phyloP scores from a whole-genome alignment of 2,888 invertebrate genomes.

The Drosophila nr. medialis region DNA sequence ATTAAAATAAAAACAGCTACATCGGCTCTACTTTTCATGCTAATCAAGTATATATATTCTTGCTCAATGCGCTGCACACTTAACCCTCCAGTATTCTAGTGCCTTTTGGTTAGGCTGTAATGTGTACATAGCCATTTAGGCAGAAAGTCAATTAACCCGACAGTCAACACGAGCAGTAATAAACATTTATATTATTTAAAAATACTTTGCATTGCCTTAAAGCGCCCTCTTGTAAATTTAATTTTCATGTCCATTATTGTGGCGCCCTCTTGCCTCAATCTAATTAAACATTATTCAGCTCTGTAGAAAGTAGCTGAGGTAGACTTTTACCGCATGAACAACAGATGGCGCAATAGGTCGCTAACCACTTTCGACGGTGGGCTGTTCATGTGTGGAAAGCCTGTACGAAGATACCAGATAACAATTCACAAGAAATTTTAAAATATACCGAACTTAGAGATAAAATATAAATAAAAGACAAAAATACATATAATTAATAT shows the following conservation, averaged over 20 bases:
- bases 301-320: neutral
- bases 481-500: neutral
- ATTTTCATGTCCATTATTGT: neutral
- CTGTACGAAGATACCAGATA: neutral
- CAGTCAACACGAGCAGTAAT: neutral
- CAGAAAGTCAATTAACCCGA: neutral
- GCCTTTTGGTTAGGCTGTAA: neutral
- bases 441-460: neutral
- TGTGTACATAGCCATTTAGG: neutral
- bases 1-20: neutral
- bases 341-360: conserved; percentile 26
- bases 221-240: neutral
- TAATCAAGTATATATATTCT: neutral
- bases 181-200: neutral
- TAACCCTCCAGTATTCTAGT: neutral
- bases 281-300: neutral
- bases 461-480: no score
- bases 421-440: neutral
- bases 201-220: neutral
- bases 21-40: no score
- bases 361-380: neutral
- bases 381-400: neutral
- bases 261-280: conserved; percentile 1
- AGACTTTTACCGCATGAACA: neutral
- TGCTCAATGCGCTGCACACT: neutral